Base-by-base conservation (phyloP, 2,888 invertebrate genomes). In the Rotaria socialis region DNA sequence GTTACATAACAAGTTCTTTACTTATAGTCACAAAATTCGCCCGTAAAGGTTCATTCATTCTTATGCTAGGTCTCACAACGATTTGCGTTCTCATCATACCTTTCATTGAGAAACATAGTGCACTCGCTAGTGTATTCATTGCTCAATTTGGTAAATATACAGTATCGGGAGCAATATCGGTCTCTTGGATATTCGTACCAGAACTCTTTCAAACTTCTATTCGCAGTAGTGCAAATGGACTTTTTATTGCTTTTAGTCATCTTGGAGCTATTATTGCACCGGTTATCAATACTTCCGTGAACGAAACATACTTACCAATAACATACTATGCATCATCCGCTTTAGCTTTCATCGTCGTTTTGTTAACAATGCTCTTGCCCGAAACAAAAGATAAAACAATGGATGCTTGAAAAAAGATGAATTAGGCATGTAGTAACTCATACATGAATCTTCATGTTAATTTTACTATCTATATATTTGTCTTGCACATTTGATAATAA, bases 241-340 rank as follows among this genome's bases (percentile, higher is more conserved):
- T 75, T n/a, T 75, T 75, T 22, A 41, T 41, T 75, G 16, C 75
- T 75, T 43, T 75, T 19, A 75, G 75, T 24, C 75, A 47, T 43
- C 22, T 75, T 75, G 75, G 75, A 43, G 75, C 75, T 16, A 75
- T 75, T 47, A 75, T 75, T 75, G 75, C 47, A 24, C 75, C 75
- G n/a, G 75, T 75, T 22, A 75, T 75, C 6, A n/a, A 47, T 43
- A 43, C 75, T 41, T 75, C 75, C 3, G 43, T 75, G 24, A 47
- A 47, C 24, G 75, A 75, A 3, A 10, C 43, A 75, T 75, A 75
- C 16, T 24, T 75, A 43, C 7, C 24, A 43, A 47, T 75, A 22
- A 43, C 75, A n/a, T 75, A 43, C 22, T 75, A 75, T 75, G 5
- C 47, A 1, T 75, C 41, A 24, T 75, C 47, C 5, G 47, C 19